Base-by-base conservation (phyloP, 2,113 vertebrate species). In the Anhinga anhinga region DNA sequence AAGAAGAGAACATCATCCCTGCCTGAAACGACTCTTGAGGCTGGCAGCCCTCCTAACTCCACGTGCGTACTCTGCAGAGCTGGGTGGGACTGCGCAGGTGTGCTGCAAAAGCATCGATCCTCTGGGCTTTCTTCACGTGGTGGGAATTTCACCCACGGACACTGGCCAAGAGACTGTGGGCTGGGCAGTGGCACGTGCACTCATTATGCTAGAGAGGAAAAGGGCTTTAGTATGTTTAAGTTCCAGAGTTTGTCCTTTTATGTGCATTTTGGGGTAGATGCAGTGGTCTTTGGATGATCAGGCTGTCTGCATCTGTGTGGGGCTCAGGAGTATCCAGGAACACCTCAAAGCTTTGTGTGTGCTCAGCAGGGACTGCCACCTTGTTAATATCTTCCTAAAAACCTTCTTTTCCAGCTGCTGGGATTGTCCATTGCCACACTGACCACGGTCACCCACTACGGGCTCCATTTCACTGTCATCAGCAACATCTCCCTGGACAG, bases 361-460 rank as follows among this genome's bases (percentile, higher is more conserved):
- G 0, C 38, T 36, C 69, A 63, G 29, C 14, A 45, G 61, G 40
- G 91, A 32, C 73, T 85, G 27, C 58, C 58, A 26, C 50, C 17
- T 20, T 80, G 9, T 72, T 47, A 83, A 66, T 61, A 50, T 15
- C 25, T 71, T 77, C 67, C 34, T 78, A 59, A 82, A 89, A 73
- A 5, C 29, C 40, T 84, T 95, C 42, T 82, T 83, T 96, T 96
- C 78, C 90, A 98, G 98, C 88, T 98, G 21, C 90, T 98, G 93
- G 97, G 97, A 17, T 53, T 97, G 21, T 97, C 95, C 27, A 52
- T 97, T 2, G 95, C 93, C 42, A 76, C 91, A 0, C 30, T 98
- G 95, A 97, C 96, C 73, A 92, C 96, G 47, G 77, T 98, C 50
- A 97, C 93, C n/a, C 95, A 92, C 42, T 95, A 90, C 0, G 94